Conservation (phyloP, 2,113 vertebrate genomes). For the Mormoops blainvillei region DNA sequence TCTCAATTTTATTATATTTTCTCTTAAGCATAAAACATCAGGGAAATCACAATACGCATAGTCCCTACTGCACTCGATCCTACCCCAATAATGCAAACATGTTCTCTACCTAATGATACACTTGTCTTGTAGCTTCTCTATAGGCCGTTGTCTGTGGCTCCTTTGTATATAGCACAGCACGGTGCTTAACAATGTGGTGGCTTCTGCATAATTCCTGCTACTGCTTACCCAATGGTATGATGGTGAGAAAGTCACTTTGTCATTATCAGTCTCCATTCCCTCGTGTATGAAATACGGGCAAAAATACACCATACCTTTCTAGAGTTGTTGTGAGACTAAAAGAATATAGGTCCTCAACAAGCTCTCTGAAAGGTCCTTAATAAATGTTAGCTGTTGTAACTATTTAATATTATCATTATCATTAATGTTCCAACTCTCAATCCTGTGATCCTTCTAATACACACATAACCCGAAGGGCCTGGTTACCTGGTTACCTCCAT, state of each 20-base stretch:
- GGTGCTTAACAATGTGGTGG: rapidly evolving
- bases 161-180: rapidly evolving
- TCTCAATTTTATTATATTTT: neutral
- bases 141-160: neutral
- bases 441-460: neutral
- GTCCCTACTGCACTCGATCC: neutral
- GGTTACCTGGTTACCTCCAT: neutral
- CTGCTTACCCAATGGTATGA: neutral
- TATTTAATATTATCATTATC: neutral
- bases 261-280: neutral
- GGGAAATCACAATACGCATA: neutral
- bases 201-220: neutral
- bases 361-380: neutral
- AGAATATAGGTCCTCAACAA: neutral
- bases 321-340: neutral
- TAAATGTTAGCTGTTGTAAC: neutral
- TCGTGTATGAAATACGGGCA: neutral
- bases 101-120: neutral
- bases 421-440: neutral
- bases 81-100: neutral
- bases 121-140: neutral
- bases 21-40: neutral
- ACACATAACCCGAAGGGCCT: neutral
- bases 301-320: neutral
- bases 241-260: neutral